Percentiles rank a stretch among this genome's conserved stretches.
Evolutionary conservation across 2,888 invertebrate species (phyloP).

Genomic region (Eristalinus sepulchralis): DNA sequence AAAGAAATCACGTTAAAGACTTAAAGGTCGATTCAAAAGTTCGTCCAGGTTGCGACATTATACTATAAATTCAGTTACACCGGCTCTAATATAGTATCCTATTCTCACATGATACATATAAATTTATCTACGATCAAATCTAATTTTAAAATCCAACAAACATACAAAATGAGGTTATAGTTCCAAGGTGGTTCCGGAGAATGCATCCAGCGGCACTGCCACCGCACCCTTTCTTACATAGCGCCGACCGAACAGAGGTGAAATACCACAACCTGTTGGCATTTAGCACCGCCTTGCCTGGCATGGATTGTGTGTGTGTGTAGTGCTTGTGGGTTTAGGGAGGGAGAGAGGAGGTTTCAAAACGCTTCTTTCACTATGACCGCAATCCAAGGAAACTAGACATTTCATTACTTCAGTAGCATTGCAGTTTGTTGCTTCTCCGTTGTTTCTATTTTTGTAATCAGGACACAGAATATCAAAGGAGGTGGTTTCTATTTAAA

Average conservation of each 20-base stretch:
- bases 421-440: slow-evolving; percentile 70
- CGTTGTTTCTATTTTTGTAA: slow-evolving; percentile 62
- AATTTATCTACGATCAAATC: slow-evolving; percentile 59
- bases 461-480: slow-evolving; percentile 68
- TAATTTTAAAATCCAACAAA: slow-evolving; percentile 68
- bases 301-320: not conserved
- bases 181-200: slow-evolving; percentile 70
- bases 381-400: slow-evolving; percentile 18
- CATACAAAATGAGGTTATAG: slow-evolving; percentile 68
- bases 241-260: slow-evolving; percentile 27
- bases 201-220: slow-evolving; percentile 49
- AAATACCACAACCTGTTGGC: slow-evolving; percentile 71
- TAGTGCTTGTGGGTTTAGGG: not conserved
- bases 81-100: slow-evolving; percentile 59
- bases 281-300: slow-evolving; percentile 46
- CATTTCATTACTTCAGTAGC: slow-evolving; percentile 27
- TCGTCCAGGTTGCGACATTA: slow-evolving; percentile 42
- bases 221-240: slow-evolving; percentile 32
- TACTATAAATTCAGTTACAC: slow-evolving; percentile 50
- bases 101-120: slow-evolving; percentile 50
- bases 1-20: slow-evolving; percentile 25
- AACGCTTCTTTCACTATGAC: not conserved
- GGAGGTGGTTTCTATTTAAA: slow-evolving; percentile 64
- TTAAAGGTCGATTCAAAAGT: slow-evolving; percentile 52
- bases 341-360: not conserved